Evolutionary conservation across 2,888 invertebrate species (phyloP).

Genomic region (Pandemis corylana): DNA sequence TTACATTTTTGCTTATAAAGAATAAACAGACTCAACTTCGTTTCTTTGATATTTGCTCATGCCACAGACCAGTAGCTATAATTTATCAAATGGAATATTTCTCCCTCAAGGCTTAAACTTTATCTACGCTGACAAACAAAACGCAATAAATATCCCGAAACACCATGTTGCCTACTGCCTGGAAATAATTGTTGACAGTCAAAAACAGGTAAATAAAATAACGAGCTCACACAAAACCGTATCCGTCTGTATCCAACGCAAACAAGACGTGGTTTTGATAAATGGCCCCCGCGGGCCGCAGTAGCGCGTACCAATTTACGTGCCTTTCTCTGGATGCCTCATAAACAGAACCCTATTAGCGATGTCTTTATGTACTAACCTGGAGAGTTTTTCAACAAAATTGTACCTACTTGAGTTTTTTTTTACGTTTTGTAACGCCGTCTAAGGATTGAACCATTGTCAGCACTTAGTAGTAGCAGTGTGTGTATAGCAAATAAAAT

Average conservation of each 20-base stretch:
- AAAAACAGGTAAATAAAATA: slow-evolving; percentile 44
- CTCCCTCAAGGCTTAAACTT: background rate
- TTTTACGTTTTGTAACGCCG: too few relatives aligned
- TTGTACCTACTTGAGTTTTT: too few relatives aligned
- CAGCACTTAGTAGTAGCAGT: too few relatives aligned
- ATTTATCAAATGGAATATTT: background rate
- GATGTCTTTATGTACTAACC: slow-evolving; percentile 21
- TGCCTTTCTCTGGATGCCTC: slow-evolving; percentile 44
- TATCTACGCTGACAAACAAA: background rate
- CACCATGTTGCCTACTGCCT: background rate
- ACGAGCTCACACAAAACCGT: slow-evolving; percentile 62
- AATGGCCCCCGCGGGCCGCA: slow-evolving; percentile 63
- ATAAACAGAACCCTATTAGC: slow-evolving; percentile 41
- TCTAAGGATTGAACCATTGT: too few relatives aligned
- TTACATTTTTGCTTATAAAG: background rate
- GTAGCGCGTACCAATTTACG: slow-evolving; percentile 54
- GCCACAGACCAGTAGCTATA: background rate
- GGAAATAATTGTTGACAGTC: slow-evolving; percentile 27
- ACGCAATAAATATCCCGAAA: background rate
- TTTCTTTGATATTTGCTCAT: background rate
- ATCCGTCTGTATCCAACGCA: slow-evolving; percentile 56
- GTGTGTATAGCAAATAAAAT: background rate
- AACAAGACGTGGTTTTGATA: slow-evolving; percentile 72
- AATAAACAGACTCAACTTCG: background rate
- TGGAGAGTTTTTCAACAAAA: background rate